Evolutionary conservation across 2,888 invertebrate genomes (phyloP), one percentile per base, ranked within the genome.

Genomic region (Platycnemis pennipes): DNA sequence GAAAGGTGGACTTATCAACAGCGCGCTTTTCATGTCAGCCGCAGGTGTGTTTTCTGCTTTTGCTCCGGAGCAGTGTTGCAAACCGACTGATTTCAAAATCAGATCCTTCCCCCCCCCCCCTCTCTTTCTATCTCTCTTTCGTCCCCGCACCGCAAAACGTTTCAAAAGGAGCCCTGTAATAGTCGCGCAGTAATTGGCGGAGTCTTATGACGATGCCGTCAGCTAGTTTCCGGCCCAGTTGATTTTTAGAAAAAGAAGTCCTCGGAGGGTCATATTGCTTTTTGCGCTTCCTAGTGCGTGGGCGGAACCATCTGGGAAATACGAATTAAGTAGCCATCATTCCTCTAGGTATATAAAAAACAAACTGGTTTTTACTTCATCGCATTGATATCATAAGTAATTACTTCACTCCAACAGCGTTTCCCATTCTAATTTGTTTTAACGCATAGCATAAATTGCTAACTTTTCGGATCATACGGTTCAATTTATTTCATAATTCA

Each of bases 11-110:
- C 77, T 77, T 77, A 77, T 77, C 77, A 77, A 77, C 77, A 77
- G 11, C 77, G 31, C 26, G 77, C 77, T 37, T 77, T 77, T 77
- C 77, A 77, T 77, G 37, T 37, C 77, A 26, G 31, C 77, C 77
- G 31, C 77, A 77, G 77, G 77, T 77, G 77, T 77, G 77, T 77
- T 77, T 77, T 77, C 77, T 77, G 77, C 31, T 77, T 77, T 77
- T 77, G 37, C 37, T 77, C 77, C 77, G 77, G 26, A 37, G 77
- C 77, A 77, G 77, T 77, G 77, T 77, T 77, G 77, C 77, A 77
- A 77, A 77, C 77, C 77, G 13, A 77, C 22, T 11, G 77, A 77
- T 77, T 77, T 77, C 77, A 77, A 77, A 77, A 77, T 77, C 77
- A 77, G 31, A 37, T 77, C 37, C 77, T 26, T 37, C 26, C 37